Percentiles rank a stretch among this genome's conserved stretches.
phyloP scores from a whole-genome alignment of 2,888 invertebrate species.

The Nipponacmea schrenckii region DNA sequence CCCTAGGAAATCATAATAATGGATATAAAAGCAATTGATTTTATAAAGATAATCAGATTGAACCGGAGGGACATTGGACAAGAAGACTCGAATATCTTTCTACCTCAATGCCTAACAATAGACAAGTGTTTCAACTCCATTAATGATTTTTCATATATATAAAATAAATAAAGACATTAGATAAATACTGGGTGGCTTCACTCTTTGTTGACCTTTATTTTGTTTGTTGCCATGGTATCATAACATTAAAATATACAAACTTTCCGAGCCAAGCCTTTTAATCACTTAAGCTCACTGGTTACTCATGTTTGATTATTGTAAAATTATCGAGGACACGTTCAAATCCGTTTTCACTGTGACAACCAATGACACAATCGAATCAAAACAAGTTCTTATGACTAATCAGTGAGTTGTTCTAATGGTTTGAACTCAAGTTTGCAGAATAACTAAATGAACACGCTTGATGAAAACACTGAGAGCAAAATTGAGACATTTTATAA shows the following conservation, averaged over 20 bases:
- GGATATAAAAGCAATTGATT: no score
- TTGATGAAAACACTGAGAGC: no score
- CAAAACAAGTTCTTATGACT: not conserved
- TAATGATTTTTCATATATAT: conserved; percentile 1
- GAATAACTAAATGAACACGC: no score
- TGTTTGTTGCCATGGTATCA: conserved; percentile 18
- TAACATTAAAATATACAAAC: conserved; percentile 20
- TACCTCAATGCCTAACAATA: not conserved
- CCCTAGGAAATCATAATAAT: no score
- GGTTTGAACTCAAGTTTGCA: no score
- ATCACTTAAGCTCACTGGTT: conserved; percentile 8
- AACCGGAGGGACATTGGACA: not conserved
- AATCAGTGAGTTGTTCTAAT: no score
- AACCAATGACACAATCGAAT: not conserved
- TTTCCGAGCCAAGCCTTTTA: conserved; percentile 4
- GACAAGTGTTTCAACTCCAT: not conserved
- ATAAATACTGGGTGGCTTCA: conserved; percentile 11
- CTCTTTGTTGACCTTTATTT: conserved; percentile 11
- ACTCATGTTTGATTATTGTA: no score
- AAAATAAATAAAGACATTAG: not conserved
- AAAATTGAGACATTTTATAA: no score
- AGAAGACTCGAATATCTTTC: not conserved
- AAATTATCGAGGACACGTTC: no score
- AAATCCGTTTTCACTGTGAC: no score
- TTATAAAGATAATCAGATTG: not conserved